These are phyloP conservation scores for Cydia splendana DNA, from an alignment of 1,140 invertebrate species.

Conservation along the genomic window DNA sequence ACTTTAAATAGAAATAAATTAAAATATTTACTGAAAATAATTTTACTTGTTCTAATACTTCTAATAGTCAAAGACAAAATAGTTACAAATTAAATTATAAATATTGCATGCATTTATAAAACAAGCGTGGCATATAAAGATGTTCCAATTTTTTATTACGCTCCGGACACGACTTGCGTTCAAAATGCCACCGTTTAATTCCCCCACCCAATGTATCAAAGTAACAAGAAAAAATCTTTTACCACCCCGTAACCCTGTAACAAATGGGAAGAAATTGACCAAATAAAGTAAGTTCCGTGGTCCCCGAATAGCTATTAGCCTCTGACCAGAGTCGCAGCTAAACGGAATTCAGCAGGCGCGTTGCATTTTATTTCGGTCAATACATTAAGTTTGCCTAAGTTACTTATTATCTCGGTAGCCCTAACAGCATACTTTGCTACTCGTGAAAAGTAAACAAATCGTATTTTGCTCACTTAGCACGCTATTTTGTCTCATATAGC, in stretches of 20 bases:
- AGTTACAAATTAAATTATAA: too few relatives aligned
- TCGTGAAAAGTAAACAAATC: too few relatives aligned
- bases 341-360: constrained; percentile 7
- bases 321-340: constrained; percentile 46
- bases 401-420: neutral
- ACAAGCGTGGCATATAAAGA: neutral
- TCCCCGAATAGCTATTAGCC: constrained; percentile 69
- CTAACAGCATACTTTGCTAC: too few relatives aligned
- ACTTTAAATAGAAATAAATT: too few relatives aligned
- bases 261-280: constrained; percentile 65
- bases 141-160: neutral
- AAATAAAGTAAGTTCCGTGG: constrained; percentile 67
- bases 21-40: too few relatives aligned
- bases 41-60: too few relatives aligned
- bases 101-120: neutral
- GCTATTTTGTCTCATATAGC: too few relatives aligned
- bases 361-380: constrained; percentile 41
- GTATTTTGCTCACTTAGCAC: too few relatives aligned
- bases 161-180: neutral
- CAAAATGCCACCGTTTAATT: constrained; percentile 28
- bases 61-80: too few relatives aligned
- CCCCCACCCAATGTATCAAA: constrained; percentile 41
- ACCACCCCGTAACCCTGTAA: constrained; percentile 46
- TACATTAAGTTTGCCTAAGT: neutral
- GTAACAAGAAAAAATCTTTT: constrained; percentile 52